Evolutionary conservation across 2,113 vertebrate genomes (phyloP).

Genomic region (Lycocorax pyrrhopterus): DNA sequence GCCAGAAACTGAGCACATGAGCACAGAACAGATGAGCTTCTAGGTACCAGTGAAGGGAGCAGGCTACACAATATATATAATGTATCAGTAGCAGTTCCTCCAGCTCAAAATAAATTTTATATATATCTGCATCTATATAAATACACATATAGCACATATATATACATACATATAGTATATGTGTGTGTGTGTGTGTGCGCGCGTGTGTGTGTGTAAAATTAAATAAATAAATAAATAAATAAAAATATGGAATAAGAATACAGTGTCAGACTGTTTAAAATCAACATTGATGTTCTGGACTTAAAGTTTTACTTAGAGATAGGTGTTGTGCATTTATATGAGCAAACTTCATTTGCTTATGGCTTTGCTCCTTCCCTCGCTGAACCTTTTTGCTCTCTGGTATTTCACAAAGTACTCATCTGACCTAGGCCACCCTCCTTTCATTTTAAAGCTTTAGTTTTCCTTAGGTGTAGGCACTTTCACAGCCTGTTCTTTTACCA

Average conservation of each 20-base stretch:
- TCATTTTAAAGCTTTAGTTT: not conserved
- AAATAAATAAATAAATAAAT: not conserved
- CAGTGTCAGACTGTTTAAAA: not conserved
- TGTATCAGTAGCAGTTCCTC: not conserved
- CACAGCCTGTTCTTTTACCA: not conserved
- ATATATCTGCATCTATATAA: not conserved
- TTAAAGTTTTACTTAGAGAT: not conserved
- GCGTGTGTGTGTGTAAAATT: too few species aligned
- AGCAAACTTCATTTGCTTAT: not conserved
- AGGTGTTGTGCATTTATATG: not conserved
- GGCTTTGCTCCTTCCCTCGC: not conserved
- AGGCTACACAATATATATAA: not conserved
- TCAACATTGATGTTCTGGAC: not conserved
- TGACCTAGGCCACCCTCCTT: not conserved
- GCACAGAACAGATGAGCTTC: not conserved
- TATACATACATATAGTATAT: not conserved
- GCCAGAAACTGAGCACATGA: not conserved
- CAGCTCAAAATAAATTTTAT: not conserved
- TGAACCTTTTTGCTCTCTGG: not conserved
- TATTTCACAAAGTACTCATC: not conserved
- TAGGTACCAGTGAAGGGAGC: not conserved
- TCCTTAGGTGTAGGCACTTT: not conserved
- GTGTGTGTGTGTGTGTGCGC: too few species aligned
- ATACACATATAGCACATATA: not conserved
- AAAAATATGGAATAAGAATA: not conserved